Evolutionary conservation across 1,140 invertebrate genomes (phyloP).

Genomic region (Aphelenchoides besseyi): DNA sequence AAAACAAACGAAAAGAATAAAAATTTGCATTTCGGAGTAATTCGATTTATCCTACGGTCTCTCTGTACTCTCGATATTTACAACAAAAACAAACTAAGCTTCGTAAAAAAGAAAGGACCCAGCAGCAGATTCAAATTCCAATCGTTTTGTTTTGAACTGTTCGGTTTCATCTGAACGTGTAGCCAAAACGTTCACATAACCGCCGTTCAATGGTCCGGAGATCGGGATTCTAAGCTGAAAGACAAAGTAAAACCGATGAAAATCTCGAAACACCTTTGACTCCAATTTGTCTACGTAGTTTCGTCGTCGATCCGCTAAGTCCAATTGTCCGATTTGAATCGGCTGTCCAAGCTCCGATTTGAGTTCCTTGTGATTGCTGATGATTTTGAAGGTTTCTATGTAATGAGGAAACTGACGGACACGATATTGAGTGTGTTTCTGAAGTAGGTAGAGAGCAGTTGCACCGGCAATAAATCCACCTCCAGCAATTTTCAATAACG

Average conservation of each 20-base stretch:
- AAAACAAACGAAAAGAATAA: neutral
- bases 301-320: slow-evolving; percentile 45
- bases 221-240: slow-evolving; percentile 55
- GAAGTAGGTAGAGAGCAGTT: slow-evolving; percentile 46
- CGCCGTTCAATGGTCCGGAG: slow-evolving; percentile 34
- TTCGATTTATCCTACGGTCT: neutral
- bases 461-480: slow-evolving; percentile 41
- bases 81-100: neutral
- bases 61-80: neutral
- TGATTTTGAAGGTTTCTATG: slow-evolving; percentile 49
- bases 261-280: slow-evolving; percentile 44
- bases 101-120: neutral
- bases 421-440: slow-evolving; percentile 43
- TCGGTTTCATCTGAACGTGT: slow-evolving; percentile 25
- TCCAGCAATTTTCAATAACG: slow-evolving; percentile 38
- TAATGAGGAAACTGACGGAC: slow-evolving; percentile 52
- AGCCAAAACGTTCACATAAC: slow-evolving; percentile 46
- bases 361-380: slow-evolving; percentile 48
- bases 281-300: slow-evolving; percentile 53
- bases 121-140: slow-evolving; percentile 3
- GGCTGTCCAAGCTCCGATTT: slow-evolving; percentile 45
- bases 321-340: slow-evolving; percentile 50
- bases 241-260: slow-evolving; percentile 14
- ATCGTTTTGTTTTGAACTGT: slow-evolving; percentile 25
- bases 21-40: neutral